Evolutionary conservation across 2,888 invertebrate species (phyloP).

Genomic region (Phragmatobia fuliginosa): DNA sequence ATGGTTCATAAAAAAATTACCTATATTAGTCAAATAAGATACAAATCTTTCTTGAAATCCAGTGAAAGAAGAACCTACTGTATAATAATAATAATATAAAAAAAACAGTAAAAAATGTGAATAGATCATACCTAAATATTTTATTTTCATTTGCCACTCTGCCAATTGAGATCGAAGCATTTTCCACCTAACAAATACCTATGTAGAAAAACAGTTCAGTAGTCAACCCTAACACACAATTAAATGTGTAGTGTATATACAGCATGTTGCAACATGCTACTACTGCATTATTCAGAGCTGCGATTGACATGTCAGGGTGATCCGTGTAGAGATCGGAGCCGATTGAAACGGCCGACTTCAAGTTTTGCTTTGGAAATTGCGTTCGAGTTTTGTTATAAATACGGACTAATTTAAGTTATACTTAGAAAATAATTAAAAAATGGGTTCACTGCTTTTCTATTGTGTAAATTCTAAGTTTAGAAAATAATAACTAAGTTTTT

Average conservation of each 20-base stretch:
- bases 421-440: background rate
- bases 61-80: too few species aligned
- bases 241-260: conserved; percentile 45
- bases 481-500: background rate
- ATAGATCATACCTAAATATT: background rate
- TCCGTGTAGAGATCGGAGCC: conserved; percentile 48
- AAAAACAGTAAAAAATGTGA: background rate
- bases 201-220: background rate
- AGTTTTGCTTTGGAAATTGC: conserved; percentile 20
- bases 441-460: background rate
- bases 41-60: too few species aligned
- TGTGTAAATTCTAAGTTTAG: background rate
- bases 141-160: background rate
- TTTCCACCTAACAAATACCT: too few species aligned
- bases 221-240: conserved; percentile 28
- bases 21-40: too few species aligned
- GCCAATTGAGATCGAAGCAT: background rate
- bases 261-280: conserved; percentile 49
- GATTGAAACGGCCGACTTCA: conserved; percentile 46
- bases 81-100: too few species aligned
- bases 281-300: conserved; percentile 53
- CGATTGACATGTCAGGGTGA: conserved; percentile 67
- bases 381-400: conserved; percentile 6
- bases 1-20: too few species aligned
- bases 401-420: background rate